Evolutionary conservation across 2,797 vertebrate genomes (phyloP).

Genomic region (Rousettus madagascariensis): DNA sequence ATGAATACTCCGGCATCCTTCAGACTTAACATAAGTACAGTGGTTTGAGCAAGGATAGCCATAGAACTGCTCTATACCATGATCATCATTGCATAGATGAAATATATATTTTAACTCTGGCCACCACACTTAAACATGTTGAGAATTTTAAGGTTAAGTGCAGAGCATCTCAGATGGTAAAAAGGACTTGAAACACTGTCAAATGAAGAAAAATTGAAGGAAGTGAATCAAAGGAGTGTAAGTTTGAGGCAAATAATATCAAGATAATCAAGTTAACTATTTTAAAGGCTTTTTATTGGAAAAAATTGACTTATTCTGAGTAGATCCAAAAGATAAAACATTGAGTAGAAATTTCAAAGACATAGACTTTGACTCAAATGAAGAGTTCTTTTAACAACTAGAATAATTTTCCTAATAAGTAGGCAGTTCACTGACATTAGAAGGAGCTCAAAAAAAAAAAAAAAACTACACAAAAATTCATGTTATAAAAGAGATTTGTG

Average conservation of each 20-base stretch:
- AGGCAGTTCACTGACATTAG: background rate
- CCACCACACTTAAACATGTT: background rate
- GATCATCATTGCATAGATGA: background rate
- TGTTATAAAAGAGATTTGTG: background rate
- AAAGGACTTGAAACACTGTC: background rate
- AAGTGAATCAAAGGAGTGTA: background rate
- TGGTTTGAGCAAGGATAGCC: background rate
- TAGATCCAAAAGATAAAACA: background rate
- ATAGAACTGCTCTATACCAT: background rate
- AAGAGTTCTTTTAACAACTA: background rate
- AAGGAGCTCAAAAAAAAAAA: background rate
- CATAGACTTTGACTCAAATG: background rate
- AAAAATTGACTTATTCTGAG: background rate
- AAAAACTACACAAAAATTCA: background rate
- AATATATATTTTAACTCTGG: background rate
- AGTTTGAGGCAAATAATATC: background rate
- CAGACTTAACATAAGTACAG: background rate
- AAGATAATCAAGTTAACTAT: background rate
- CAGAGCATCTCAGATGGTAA: background rate
- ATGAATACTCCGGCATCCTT: background rate
- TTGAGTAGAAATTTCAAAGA: constrained; percentile 14
- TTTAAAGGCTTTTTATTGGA: background rate
- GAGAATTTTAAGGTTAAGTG: background rate
- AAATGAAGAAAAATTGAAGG: background rate
- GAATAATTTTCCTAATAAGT: background rate